These are phyloP conservation scores for Scaptomyza montana DNA, from an alignment of 1,140 invertebrate genomes.

Conservation along the genomic window DNA sequence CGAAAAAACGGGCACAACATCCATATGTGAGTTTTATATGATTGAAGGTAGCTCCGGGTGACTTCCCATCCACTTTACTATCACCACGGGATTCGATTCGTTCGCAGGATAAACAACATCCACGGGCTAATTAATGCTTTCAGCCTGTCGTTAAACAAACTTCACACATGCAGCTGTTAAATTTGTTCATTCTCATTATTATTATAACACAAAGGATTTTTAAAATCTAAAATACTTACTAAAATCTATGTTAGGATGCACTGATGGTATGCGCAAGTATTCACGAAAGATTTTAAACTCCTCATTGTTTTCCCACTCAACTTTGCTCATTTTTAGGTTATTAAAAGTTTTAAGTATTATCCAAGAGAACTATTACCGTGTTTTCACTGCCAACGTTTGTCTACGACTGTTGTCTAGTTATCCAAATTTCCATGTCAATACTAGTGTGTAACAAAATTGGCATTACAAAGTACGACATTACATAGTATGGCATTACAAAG, in stretches of 20 bases:
- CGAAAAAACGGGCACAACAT: conserved; percentile 92
- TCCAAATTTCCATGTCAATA: no score
- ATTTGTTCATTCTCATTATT: no score
- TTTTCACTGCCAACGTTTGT: background rate
- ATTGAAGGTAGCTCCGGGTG: conserved; percentile 88
- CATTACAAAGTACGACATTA: no score
- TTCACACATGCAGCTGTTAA: conserved; percentile 83
- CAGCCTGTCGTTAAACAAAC: conserved; percentile 88
- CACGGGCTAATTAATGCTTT: conserved; percentile 86
- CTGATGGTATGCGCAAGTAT: conserved; percentile 91
- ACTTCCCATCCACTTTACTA: conserved; percentile 90
- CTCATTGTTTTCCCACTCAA: conserved; percentile 85
- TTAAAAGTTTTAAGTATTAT: no score
- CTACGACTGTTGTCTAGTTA: background rate
- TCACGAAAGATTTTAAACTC: conserved; percentile 91
- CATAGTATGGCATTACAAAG: no score
- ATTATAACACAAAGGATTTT: no score
- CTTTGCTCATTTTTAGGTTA: conserved; percentile 34
- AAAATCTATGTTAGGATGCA: conserved; percentile 93
- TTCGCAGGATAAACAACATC: conserved; percentile 83
- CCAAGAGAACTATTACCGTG: background rate
- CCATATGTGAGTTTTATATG: conserved; percentile 93
- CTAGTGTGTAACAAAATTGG: no score
- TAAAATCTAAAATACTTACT: conserved; percentile 28
- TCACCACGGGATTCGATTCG: conserved; percentile 87